Evolutionary conservation across 2,888 invertebrate species (phyloP).

Genomic region (Meteorus colon): DNA sequence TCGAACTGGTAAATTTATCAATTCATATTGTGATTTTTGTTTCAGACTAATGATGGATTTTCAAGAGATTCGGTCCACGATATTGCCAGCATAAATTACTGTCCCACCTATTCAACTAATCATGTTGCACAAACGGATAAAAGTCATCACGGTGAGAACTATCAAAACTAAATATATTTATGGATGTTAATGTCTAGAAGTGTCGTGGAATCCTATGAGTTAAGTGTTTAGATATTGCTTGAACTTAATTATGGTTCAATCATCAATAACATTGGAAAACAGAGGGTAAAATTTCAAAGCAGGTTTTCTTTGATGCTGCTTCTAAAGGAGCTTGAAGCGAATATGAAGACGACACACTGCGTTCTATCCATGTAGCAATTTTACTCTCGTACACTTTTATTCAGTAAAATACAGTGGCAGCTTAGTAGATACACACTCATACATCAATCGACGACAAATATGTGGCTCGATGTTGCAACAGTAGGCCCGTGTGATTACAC

Average conservation of each 20-base stretch:
- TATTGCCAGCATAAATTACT: slow-evolving; percentile 54
- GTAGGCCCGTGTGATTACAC: slow-evolving; percentile 46
- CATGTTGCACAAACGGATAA: slow-evolving; percentile 48
- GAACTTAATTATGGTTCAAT: neutral
- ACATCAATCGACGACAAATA: slow-evolving; percentile 33
- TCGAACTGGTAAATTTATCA: neutral
- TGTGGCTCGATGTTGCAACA: slow-evolving; percentile 32
- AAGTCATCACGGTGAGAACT: slow-evolving; percentile 53
- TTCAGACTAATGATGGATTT: slow-evolving; percentile 62
- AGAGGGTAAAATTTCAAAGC: neutral
- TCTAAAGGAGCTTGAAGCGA: slow-evolving; percentile 16
- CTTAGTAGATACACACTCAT: slow-evolving; percentile 36
- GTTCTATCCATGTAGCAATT: slow-evolving; percentile 31
- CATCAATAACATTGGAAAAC: neutral
- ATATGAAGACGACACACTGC: slow-evolving; percentile 24
- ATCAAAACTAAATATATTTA: neutral
- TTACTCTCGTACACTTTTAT: slow-evolving; percentile 29
- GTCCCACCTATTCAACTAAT: slow-evolving; percentile 56
- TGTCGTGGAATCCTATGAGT: neutral
- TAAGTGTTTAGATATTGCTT: neutral
- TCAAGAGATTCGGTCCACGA: slow-evolving; percentile 60
- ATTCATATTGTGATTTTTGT: slow-evolving; percentile 33
- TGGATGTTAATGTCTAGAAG: neutral
- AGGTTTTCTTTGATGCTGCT: slow-evolving; percentile 19
- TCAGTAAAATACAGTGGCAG: slow-evolving; percentile 26